These are phyloP conservation scores for Harpalus rufipes DNA, from an alignment of 2,888 invertebrate species.

Conservation along the genomic window DNA sequence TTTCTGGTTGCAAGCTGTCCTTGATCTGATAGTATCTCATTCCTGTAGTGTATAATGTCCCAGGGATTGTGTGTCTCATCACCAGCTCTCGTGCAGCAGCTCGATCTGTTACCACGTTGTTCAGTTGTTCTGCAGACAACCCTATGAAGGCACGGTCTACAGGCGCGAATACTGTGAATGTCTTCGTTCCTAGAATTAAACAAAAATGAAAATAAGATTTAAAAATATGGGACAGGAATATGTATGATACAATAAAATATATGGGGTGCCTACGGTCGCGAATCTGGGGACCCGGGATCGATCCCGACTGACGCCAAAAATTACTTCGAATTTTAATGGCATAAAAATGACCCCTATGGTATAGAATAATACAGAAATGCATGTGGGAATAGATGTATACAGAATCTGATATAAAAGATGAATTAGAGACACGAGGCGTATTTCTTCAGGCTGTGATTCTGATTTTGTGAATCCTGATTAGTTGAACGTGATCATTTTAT, in stretches of 20 bases:
- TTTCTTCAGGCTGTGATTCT: too few relatives aligned
- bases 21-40: slow-evolving; percentile 93
- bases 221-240: background rate
- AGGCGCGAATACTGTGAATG: slow-evolving; percentile 91
- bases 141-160: slow-evolving; percentile 89
- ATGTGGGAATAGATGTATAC: too few relatives aligned
- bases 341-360: too few relatives aligned
- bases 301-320: too few relatives aligned
- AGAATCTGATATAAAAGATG: background rate
- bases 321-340: too few relatives aligned
- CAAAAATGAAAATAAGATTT: too few relatives aligned
- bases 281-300: too few relatives aligned
- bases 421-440: background rate
- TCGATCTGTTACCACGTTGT: slow-evolving; percentile 82
- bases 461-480: too few relatives aligned
- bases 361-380: too few relatives aligned
- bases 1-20: slow-evolving; percentile 87
- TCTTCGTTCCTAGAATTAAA: slow-evolving; percentile 83
- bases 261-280: too few relatives aligned
- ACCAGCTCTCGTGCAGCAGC: slow-evolving; percentile 86
- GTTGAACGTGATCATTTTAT: too few relatives aligned
- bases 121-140: slow-evolving; percentile 81
- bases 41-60: slow-evolving; percentile 90
- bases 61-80: slow-evolving; percentile 87
- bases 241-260: too few relatives aligned